Conservation (phyloP, 2,888 invertebrate genomes). For the Chelonus formosanus region DNA sequence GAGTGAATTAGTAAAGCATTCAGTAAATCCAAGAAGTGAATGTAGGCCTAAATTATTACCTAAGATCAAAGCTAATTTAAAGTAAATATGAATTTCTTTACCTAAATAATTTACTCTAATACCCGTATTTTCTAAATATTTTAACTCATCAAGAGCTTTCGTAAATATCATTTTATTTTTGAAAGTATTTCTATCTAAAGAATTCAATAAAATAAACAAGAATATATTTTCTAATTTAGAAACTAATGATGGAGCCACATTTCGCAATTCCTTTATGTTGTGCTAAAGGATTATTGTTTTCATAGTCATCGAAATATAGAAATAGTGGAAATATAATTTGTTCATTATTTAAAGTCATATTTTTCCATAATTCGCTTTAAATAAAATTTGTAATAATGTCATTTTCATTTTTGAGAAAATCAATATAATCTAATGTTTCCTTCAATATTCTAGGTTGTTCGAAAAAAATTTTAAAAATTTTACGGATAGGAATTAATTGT, state of each 20-base stretch:
- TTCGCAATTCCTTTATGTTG: slow-evolving; percentile 40
- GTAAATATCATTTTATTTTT: too few relatives aligned
- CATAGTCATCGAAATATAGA: slow-evolving; percentile 41
- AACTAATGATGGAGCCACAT: slow-evolving; percentile 32
- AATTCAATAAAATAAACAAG: slow-evolving; percentile 34
- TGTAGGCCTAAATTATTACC: too few relatives aligned
- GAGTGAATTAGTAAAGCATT: too few relatives aligned
- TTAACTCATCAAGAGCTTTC: too few relatives aligned
- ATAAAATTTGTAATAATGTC: slow-evolving; percentile 31
- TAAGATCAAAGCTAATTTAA: too few relatives aligned
- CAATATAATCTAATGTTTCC: slow-evolving; percentile 22
- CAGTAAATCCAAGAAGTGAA: too few relatives aligned
- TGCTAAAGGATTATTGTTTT: slow-evolving; percentile 38
- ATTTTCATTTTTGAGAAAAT: slow-evolving; percentile 16
- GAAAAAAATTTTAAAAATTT: slow-evolving; percentile 33
- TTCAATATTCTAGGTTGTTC: slow-evolving; percentile 32
- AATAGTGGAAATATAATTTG: slow-evolving; percentile 35
- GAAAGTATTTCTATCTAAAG: too few relatives aligned
- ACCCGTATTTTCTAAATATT: too few relatives aligned
- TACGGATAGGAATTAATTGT: slow-evolving; percentile 32
- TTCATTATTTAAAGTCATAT: slow-evolving; percentile 16
- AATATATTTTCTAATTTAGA: slow-evolving; percentile 38
- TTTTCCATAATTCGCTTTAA: slow-evolving; percentile 33
- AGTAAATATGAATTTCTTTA: too few relatives aligned
- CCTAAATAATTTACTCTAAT: too few relatives aligned